Evolutionary conservation across 2,797 vertebrate genomes (phyloP).

Genomic region (Brachyalestes nurse): DNA sequence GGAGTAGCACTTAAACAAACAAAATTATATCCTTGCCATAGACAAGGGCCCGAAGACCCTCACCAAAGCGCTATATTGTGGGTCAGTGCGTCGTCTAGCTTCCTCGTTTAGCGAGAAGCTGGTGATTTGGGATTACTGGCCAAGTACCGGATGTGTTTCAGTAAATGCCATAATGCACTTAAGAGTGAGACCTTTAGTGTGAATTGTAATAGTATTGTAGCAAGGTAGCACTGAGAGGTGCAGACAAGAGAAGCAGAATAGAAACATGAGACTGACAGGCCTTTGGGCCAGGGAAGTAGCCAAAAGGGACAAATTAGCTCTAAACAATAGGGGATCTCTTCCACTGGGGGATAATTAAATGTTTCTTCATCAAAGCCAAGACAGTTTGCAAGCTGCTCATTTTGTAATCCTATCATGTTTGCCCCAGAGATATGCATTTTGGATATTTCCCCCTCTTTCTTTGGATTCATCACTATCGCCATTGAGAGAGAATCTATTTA

Average conservation of each 20-base stretch:
- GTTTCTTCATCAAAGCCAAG: constrained; percentile 91
- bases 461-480: constrained; percentile 71
- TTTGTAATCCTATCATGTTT: constrained; percentile 91
- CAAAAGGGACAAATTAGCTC: constrained; percentile 91
- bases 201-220: constrained; percentile 20
- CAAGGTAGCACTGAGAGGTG: constrained; percentile 33
- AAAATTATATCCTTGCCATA: constrained; percentile 74
- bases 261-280: constrained; percentile 81
- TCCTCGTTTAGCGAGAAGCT: constrained; percentile 8
- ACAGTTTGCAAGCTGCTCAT: constrained; percentile 94
- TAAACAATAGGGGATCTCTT: constrained; percentile 88
- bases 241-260: constrained; percentile 69
- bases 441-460: constrained; percentile 70
- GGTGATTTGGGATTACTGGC: constrained; percentile 3
- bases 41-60: constrained; percentile 3
- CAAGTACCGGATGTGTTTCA: constrained; percentile 27
- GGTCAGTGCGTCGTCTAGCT: background rate
- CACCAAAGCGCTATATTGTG: background rate
- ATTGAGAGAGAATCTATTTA: constrained; percentile 81
- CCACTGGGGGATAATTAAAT: constrained; percentile 90
- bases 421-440: constrained; percentile 80
- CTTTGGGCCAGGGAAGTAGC: constrained; percentile 82
- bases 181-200: constrained; percentile 28
- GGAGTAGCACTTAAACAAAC: constrained; percentile 82
- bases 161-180: constrained; percentile 42